These are phyloP conservation scores for Megalurothrips usitatus DNA, from an alignment of 2,888 invertebrate genomes.

Conservation along the genomic window DNA sequence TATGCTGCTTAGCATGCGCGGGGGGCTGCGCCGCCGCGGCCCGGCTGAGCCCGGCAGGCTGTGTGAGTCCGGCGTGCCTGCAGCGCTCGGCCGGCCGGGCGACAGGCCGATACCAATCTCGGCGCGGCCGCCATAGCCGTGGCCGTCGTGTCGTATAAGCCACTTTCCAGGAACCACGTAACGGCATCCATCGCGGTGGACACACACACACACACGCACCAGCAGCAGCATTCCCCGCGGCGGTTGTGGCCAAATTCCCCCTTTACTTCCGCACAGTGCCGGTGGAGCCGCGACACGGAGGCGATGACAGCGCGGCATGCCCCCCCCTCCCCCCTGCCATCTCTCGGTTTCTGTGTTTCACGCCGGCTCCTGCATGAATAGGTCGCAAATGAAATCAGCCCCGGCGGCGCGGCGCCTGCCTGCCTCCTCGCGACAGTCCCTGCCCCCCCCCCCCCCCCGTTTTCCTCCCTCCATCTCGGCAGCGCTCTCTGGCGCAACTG, in stretches of 20 bases:
- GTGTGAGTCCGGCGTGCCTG: not conserved
- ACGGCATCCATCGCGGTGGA: no score
- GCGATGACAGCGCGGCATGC: not conserved
- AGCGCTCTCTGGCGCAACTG: no score
- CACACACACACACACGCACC: no score
- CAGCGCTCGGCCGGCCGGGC: not conserved
- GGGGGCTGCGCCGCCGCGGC: not conserved
- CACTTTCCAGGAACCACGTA: no score
- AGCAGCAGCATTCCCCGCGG: no score
- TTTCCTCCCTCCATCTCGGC: no score
- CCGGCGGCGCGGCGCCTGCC: not conserved
- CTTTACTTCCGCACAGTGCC: not conserved
- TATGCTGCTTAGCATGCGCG: conserved; percentile 5
- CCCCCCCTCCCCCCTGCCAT: not conserved
- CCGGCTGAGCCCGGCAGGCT: not conserved
- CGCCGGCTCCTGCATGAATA: conserved; percentile 3
- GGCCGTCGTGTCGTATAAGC: no score
- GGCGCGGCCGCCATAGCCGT: not conserved
- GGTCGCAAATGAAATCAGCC: conserved; percentile 22
- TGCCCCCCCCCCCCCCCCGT: no score
- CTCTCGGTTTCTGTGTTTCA: not conserved
- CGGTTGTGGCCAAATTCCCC: no score
- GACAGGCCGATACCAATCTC: not conserved
- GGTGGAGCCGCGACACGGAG: not conserved
- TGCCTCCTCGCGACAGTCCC: not conserved